Base-by-base conservation (phyloP, 2,113 vertebrate genomes). In the Copsychus sechellarum region DNA sequence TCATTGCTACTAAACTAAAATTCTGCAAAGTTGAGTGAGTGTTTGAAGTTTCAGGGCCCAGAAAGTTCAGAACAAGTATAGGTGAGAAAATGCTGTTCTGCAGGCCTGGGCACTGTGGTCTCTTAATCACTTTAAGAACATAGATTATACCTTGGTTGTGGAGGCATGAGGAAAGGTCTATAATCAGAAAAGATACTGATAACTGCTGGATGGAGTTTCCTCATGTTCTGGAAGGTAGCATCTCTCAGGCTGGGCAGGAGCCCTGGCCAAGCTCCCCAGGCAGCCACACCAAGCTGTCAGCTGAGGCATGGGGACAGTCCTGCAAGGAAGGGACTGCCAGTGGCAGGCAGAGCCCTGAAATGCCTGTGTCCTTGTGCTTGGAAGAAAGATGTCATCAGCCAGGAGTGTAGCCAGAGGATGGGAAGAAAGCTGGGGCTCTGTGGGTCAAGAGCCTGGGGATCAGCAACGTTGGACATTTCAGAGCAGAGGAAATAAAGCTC, bases 251-350 rank as follows among this genome's bases (percentile, higher is more conserved):
- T 66, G 40, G 61, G 29, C 47, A 67, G 66, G 12, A 82, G 11
- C 42, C 22, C 31, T 1, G 0, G 10, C 6, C 2, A 7, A 31
- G 9, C 6, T 62, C 12, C 33, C 4, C 16, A 47, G 47, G 38
- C 19, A 90, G 36, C 13, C 53, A 48, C 9, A 34, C 4, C 2
- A 12, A 58, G 40, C 4, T 45, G 12, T 57, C 47, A 34, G 19
- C 23, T 38, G 24, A 33, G 36, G 6, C 26, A 12, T 6, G 29
- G 21, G 26, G 40, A 91, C 62, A 60, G 10, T 20, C 33, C 43
- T 54, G 42, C 5, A 5, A 40, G 67, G 9, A 40, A 42, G 28
- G 19, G 8, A 43, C 14, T 31, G 9, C 45, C 1, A 2, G 20
- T 12, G 45, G 43, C 25, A 74, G 23, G 9, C 47, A 82, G 47